Evolutionary conservation across 2,888 invertebrate species (phyloP), one percentile per base, ranked within the genome.

Genomic region (Spicauda simplicius): DNA sequence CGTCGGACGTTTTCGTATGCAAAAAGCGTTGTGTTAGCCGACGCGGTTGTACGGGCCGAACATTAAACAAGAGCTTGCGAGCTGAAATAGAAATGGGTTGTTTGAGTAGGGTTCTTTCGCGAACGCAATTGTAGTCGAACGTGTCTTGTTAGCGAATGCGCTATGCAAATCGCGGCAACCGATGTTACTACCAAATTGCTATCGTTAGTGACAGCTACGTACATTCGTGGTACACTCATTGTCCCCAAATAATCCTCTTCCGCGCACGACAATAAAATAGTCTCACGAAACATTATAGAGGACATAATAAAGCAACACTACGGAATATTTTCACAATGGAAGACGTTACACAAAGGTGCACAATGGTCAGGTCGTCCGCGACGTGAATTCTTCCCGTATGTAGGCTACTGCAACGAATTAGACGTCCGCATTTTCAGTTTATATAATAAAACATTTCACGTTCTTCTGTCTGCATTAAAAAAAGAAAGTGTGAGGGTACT

Each of bases 81-180:
- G 88, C 87, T 89, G 85, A 91, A 92, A 90, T 91, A 92, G 91
- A 87, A 92, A 92, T 91, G 91, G 92, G 86, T 88, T 91, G 89
- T 91, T 93, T 91, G 91, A 92, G 90, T 87, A 90, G 91, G 91
- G 92, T 90, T 92, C 91, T 92, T 92, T 91, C 88, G 90, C 87
- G 90, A 91, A 87, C 88, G 91, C 91, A 91, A 92, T 93, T 91
- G 88, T 90, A 86, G 81, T 86, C 83, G 90, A 84, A 92, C 92
- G 92, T 93, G 92, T 91, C 90, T 91, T 91, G 92, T 91, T 91
- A 92, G 86, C 80, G 90, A 92, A 92, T 91, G 90, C 89, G 85
- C 83, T 88, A 90, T 88, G 91, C 86, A 87, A 91, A 92, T 90
- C 75, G 73, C 77, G 76, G 74, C 72, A 74, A 74, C 74, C 79